Evolutionary conservation across 2,888 invertebrate species (phyloP), one percentile per base, ranked within the genome.

Genomic region (Psylliodes chrysocephalus): DNA sequence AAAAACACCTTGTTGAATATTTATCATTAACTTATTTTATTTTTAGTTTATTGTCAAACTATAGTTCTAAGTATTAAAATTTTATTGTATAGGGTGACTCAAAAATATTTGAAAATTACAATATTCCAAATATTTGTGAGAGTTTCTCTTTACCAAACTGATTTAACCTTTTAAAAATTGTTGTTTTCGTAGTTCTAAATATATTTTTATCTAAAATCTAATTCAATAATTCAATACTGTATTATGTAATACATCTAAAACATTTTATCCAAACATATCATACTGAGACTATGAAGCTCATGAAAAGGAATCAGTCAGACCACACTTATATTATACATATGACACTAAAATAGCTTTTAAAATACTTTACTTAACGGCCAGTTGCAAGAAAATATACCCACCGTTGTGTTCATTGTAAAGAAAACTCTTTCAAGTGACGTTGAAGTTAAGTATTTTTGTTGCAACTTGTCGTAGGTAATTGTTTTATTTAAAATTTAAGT

Each of bases 181-280:
- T n/a, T n/a, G n/a, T n/a, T n/a, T n/a, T n/a, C n/a, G n/a, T n/a
- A n/a, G n/a, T n/a, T n/a, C n/a, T n/a, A n/a, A n/a, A n/a, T n/a
- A n/a, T n/a, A n/a, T n/a, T n/a, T n/a, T n/a, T n/a, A 25, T 25
- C 7, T 25, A 25, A 25, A 7, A 25, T 25, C 25, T 25, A 25
- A 25, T 5, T 5, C 25, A n/a, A n/a, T n/a, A n/a, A n/a, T n/a
- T n/a, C n/a, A 30, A 10, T 30, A 30, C 8, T 8, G 10, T 30
- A 12, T 14, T 46, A 46, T 22, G 18, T 19, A 22, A 22, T n/a
- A 19, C 18, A 17, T 30, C 19, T 33, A 51, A 38, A 38, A 18
- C 8, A 52, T 22, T 8, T 52, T 56, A 44, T 30, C 44, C 44
- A 42, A 22, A 55, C 55, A 55, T 55, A 55, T 55, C 55, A 55